Evolutionary conservation across 2,888 invertebrate genomes (phyloP), one percentile per base, ranked within the genome.

Genomic region (Actias luna): DNA sequence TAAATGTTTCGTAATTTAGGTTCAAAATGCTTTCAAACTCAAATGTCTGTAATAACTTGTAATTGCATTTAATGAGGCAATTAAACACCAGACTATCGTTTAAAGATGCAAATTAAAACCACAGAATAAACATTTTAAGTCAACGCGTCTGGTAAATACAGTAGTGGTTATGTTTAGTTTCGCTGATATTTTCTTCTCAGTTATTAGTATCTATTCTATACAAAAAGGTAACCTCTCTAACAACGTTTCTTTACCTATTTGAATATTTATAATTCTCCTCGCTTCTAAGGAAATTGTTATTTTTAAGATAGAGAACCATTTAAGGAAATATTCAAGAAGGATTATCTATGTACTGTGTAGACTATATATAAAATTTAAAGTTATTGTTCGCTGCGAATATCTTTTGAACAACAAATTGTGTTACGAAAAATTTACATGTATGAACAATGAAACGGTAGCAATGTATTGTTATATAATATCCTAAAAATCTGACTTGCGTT

Each of bases 391-490:
- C n/a, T 18, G 2, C 18, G 18, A 42, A 1, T 50, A 50, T 12
- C 12, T 22, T 25, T 8, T 22, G 46, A n/a, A n/a, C n/a, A n/a
- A n/a, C n/a, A n/a, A n/a, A n/a, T 50, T 50, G 12, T 50, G 25
- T 50, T 50, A 50, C 25, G 25, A 22, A 50, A 25, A 50, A 22
- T 12, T 8, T 3, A 25, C 22, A 22, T 50, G 25, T 16, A 18
- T 3, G 29, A n/a, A 14, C 29, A 55, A 55, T 55, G 55, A 8
- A n/a, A 55, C 55, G 18, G 55, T 55, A 55, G 55, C 55, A 25
- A 50, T 12, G 25, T 29, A 29, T 55, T n/a, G n/a, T n/a, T 55
- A 55, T 27, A 4, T 60, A 52, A 60, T 25, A 52, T 35, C 27
- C n/a, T 18, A 29, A 39, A 39, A 18, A 18, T 18, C 10, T 36